Evolutionary conservation across 2,113 vertebrate genomes (phyloP).

Genomic region (Cebidichthys violaceus): DNA sequence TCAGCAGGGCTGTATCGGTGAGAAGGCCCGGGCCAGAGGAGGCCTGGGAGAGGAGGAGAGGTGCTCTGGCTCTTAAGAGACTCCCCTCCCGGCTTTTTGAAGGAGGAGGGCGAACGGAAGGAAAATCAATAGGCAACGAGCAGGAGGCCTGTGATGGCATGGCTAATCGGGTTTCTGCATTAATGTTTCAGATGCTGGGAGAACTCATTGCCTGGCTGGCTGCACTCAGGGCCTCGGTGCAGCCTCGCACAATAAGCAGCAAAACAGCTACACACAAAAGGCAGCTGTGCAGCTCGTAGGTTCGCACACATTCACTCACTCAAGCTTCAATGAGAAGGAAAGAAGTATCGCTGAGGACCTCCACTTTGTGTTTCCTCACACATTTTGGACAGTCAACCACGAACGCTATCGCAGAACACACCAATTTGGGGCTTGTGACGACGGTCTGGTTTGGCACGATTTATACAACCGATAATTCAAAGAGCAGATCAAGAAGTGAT

Average conservation of each 20-base stretch:
- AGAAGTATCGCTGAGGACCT: background rate
- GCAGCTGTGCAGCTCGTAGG: conserved; percentile 1
- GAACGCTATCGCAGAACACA: background rate
- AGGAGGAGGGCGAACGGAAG: conserved; percentile 76
- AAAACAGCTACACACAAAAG: conserved; percentile 53
- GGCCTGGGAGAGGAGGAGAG: conserved; percentile 75
- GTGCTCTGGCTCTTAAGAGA: conserved; percentile 78
- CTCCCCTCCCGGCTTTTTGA: conserved; percentile 75
- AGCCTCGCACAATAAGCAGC: conserved; percentile 64
- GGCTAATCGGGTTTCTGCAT: conserved; percentile 85
- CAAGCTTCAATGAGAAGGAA: background rate
- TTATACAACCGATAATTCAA: conserved; percentile 4
- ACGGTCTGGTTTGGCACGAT: background rate
- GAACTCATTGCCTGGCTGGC: conserved; percentile 61
- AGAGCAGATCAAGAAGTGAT: conserved; percentile 40
- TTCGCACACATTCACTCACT: conserved; percentile 28
- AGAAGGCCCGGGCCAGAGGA: conserved; percentile 69
- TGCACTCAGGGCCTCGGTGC: conserved; percentile 57
- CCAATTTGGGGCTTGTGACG: background rate
- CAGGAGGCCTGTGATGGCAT: conserved; percentile 83
- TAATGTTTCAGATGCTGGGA: conserved; percentile 85
- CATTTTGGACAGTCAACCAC: background rate
- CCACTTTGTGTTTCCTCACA: background rate
- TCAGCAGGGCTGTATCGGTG: conserved; percentile 69
- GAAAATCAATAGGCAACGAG: conserved; percentile 85